Conservation (phyloP, 2,797 vertebrate genomes). For the Sebastes cheni region DNA sequence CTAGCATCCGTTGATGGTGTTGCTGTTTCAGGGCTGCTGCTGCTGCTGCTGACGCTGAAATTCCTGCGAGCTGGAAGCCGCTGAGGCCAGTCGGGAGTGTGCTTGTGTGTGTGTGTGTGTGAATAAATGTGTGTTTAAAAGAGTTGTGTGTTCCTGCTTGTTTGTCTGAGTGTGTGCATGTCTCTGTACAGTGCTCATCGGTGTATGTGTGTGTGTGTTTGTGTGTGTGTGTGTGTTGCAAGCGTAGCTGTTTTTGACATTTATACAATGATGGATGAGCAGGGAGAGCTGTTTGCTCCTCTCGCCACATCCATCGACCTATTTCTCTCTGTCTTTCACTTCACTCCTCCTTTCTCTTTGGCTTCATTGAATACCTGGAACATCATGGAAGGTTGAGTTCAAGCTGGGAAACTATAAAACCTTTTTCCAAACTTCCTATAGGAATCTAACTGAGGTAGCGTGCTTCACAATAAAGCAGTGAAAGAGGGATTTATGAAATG, state of each 20-base stretch:
- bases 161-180: neutral
- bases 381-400: neutral
- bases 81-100: constrained; percentile 9
- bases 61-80: constrained; percentile 26
- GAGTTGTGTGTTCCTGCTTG: neutral
- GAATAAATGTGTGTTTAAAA: too few relatives aligned
- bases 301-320: constrained; percentile 1
- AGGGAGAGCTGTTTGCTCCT: neutral
- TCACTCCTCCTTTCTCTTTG: neutral
- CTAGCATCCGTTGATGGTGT: neutral
- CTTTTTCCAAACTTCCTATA: neutral
- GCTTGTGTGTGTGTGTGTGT: neutral
- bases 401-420: neutral
- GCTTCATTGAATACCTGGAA: neutral
- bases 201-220: neutral
- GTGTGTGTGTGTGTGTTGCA: constrained; percentile 16
- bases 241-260: constrained; percentile 46
- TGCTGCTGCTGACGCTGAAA: constrained; percentile 44
- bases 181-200: constrained; percentile 3
- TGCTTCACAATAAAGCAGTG: too few relatives aligned
- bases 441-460: neutral
- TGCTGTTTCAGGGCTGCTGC: constrained; percentile 7
- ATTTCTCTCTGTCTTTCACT: neutral
- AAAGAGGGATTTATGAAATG: neutral
- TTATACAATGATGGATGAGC: constrained; percentile 48